Evolutionary conservation across 2,797 vertebrate genomes (phyloP).

Genomic region (Macropus fuliginosus): DNA sequence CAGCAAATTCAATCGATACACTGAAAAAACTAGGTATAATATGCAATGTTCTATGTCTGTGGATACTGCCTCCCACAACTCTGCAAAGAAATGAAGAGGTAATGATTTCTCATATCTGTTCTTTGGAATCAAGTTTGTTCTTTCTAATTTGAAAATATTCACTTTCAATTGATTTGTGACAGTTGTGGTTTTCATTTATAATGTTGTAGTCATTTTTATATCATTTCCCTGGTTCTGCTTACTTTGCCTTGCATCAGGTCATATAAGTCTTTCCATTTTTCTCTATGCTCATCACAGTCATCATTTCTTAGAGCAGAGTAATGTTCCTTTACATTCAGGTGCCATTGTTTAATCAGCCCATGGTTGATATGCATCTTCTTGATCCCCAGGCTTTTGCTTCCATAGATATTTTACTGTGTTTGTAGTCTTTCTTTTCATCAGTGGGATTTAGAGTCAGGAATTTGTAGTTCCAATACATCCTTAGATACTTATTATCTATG

Average conservation of each 20-base stretch:
- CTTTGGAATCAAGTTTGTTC: background rate
- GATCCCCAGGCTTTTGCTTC: background rate
- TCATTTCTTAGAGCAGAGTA: background rate
- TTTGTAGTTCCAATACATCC: background rate
- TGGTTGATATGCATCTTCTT: background rate
- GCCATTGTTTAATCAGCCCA: background rate
- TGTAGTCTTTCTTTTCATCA: constrained; percentile 9
- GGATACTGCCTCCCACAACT: background rate
- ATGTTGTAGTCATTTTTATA: background rate
- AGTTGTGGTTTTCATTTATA: background rate
- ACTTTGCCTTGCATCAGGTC: background rate
- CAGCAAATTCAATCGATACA: background rate
- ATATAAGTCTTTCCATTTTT: background rate
- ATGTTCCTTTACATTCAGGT: background rate
- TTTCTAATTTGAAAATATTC: background rate
- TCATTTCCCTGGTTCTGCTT: background rate
- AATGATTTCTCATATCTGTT: background rate
- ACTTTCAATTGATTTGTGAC: background rate
- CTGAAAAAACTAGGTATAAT: background rate
- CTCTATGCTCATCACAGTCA: background rate
- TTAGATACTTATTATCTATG: background rate
- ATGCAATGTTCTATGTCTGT: background rate
- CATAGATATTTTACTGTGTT: background rate
- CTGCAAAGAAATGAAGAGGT: background rate
- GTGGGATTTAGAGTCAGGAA: background rate